Evolutionary conservation across 2,888 invertebrate genomes (phyloP).

Genomic region (Troides oblongomaculatus): DNA sequence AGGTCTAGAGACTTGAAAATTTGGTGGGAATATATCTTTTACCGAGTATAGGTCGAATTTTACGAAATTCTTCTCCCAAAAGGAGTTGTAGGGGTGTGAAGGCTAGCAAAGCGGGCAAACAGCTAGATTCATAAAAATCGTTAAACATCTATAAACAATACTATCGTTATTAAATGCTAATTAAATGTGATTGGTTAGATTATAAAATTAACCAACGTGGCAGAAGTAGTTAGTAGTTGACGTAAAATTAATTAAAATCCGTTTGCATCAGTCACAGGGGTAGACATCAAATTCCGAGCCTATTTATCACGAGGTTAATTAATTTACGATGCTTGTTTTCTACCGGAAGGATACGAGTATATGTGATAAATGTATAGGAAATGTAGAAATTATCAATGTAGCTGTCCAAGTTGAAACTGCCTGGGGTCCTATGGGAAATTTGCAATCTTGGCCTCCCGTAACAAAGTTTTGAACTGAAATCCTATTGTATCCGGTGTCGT

Average conservation of each 20-base stretch:
- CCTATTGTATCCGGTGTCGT: constrained; percentile 71
- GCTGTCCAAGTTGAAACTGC: constrained; percentile 73
- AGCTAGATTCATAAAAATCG: too few relatives aligned
- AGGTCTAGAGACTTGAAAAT: too few relatives aligned
- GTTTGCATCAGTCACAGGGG: constrained; percentile 1
- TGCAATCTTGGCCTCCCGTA: constrained; percentile 75
- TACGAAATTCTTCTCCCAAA: too few relatives aligned
- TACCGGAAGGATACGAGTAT: neutral
- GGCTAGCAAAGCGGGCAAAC: too few relatives aligned
- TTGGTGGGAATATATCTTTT: too few relatives aligned
- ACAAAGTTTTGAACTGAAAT: constrained; percentile 78
- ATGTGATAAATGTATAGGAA: constrained; percentile 35
- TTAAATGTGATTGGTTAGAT: too few relatives aligned
- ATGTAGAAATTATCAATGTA: constrained; percentile 72
- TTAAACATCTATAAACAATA: too few relatives aligned
- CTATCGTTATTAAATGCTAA: too few relatives aligned
- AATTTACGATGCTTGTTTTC: neutral
- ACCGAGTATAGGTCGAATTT: too few relatives aligned
- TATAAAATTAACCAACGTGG: neutral
- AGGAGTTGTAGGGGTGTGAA: too few relatives aligned
- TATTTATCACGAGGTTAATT: neutral
- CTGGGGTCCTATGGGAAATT: constrained; percentile 73
- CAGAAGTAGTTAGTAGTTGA: neutral
- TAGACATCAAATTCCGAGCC: constrained; percentile 2
- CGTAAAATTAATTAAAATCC: constrained; percentile 12